phyloP scores from a whole-genome alignment of 2,113 vertebrate species.

The Ifrita kowaldi region DNA sequence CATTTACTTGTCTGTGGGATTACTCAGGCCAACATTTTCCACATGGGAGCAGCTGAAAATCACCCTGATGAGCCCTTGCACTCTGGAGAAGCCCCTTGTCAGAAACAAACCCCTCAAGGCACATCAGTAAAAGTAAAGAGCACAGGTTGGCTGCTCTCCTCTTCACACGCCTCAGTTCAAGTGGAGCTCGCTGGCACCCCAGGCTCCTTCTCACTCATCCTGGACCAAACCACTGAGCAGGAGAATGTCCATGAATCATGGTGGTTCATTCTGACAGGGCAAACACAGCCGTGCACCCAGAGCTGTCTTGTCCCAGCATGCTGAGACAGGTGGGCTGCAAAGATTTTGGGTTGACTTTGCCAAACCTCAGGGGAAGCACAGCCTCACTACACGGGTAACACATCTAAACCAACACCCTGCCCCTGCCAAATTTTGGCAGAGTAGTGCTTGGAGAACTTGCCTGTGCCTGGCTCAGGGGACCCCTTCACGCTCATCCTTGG shows the following conservation, averaged over 20 bases:
- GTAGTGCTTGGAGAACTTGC: not conserved
- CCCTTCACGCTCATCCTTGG: not conserved
- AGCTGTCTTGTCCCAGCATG: not conserved
- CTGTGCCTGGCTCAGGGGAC: not conserved
- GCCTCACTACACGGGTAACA: not conserved
- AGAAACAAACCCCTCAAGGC: not conserved
- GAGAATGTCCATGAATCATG: fast-evolving
- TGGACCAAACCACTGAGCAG: not conserved
- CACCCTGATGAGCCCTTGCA: not conserved
- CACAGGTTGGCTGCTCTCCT: not conserved
- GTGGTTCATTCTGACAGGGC: not conserved
- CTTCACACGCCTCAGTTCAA: not conserved
- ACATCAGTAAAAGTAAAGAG: not conserved
- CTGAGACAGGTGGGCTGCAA: not conserved
- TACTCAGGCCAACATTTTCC: not conserved
- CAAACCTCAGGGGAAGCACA: not conserved
- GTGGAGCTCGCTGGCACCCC: fast-evolving
- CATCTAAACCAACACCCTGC: not conserved
- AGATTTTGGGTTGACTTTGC: not conserved
- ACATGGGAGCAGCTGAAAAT: not conserved
- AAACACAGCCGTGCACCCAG: not conserved
- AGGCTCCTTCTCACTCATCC: not conserved
- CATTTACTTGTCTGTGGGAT: not conserved
- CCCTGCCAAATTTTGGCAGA: not conserved
- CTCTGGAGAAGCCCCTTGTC: not conserved